Conservation (phyloP, 2,113 vertebrate genomes). For the Tautogolabrus adspersus region DNA sequence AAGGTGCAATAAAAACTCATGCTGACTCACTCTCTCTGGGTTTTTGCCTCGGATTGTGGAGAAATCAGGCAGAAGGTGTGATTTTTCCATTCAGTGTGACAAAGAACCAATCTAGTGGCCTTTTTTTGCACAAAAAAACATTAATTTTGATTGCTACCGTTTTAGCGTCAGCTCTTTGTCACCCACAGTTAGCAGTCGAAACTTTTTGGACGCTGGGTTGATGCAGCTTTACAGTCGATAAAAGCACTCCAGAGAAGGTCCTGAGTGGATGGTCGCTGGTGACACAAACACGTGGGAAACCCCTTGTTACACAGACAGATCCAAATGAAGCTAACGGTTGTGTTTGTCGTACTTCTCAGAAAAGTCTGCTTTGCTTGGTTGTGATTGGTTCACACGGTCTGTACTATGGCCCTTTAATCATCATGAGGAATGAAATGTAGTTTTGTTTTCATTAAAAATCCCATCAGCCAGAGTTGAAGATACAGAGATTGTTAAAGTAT, state of each 20-base stretch:
- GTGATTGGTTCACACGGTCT: slow-evolving; percentile 24
- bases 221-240: slow-evolving; percentile 44
- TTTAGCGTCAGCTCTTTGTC: slow-evolving; percentile 13
- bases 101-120: slow-evolving; percentile 7
- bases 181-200: not conserved
- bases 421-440: slow-evolving; percentile 8
- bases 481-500: not conserved
- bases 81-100: slow-evolving; percentile 14
- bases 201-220: slow-evolving; percentile 22
- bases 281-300: slow-evolving; percentile 44
- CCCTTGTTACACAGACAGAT: slow-evolving; percentile 38
- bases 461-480: not conserved
- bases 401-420: slow-evolving; percentile 35
- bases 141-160: slow-evolving; percentile 7
- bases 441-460: not conserved
- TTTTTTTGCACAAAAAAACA: slow-evolving; percentile 14
- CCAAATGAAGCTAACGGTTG: slow-evolving; percentile 13
- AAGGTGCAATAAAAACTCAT: slow-evolving; percentile 54
- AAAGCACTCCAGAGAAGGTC: slow-evolving; percentile 55
- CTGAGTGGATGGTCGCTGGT: slow-evolving; percentile 69
- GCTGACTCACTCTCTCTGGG: slow-evolving; percentile 3
- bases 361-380: slow-evolving; percentile 17
- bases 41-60: slow-evolving; percentile 24
- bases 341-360: not conserved
- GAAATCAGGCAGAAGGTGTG: slow-evolving; percentile 32